A percentile compares a stretch with the other conserved stretches of the same genome.
Evolutionary conservation across 2,888 invertebrate species (phyloP).

Genomic region (Apotomis capreana): DNA sequence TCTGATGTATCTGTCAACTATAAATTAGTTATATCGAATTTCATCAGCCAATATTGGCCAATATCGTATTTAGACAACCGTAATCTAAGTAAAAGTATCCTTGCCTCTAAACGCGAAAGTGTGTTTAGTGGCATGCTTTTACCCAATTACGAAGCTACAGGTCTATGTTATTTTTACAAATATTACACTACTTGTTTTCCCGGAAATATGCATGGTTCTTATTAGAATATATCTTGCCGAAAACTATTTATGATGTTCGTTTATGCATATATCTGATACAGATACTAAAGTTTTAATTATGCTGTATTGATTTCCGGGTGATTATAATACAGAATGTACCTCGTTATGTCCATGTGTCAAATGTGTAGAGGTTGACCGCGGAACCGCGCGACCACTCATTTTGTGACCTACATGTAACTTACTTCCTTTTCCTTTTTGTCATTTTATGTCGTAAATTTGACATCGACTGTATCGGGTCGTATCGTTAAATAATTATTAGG

Average conservation of each 20-base stretch:
- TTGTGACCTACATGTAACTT: slow-evolving; percentile 2
- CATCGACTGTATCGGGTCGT: neutral
- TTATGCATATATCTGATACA: neutral
- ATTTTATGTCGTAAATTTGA: neutral
- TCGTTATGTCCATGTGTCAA: slow-evolving; percentile 25
- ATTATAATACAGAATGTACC: slow-evolving; percentile 11
- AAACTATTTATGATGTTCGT: neutral
- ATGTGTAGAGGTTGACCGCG: slow-evolving; percentile 12
- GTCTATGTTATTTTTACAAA: too few species aligned
- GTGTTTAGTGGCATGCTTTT: too few species aligned
- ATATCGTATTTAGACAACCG: neutral
- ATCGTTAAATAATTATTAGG: too few species aligned
- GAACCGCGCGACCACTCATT: slow-evolving; percentile 9
- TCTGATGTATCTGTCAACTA: neutral
- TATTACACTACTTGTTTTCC: too few species aligned
- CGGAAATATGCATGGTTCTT: too few species aligned
- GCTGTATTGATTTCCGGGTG: slow-evolving; percentile 3
- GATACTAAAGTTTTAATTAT: neutral
- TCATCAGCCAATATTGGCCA: neutral
- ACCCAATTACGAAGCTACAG: neutral
- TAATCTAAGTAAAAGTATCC: neutral
- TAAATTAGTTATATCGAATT: neutral
- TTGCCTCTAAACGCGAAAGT: too few species aligned
- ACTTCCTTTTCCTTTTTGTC: slow-evolving; percentile 25
- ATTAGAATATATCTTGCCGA: neutral